Evolutionary conservation across 2,113 vertebrate species (phyloP).

Genomic region (Nibea albiflora): DNA sequence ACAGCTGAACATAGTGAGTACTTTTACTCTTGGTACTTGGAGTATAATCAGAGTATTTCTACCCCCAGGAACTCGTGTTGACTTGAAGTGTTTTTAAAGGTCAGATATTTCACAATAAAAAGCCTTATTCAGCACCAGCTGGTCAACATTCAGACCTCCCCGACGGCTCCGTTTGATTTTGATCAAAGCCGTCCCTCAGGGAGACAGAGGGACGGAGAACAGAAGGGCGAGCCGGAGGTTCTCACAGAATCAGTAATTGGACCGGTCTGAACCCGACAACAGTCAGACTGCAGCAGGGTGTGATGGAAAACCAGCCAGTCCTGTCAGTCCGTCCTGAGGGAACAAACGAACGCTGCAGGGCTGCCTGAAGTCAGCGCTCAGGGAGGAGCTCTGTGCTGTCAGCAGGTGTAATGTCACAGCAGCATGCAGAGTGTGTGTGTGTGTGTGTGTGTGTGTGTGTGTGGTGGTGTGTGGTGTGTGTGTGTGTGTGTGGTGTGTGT

Average conservation of each 20-base stretch:
- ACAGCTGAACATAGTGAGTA: no score
- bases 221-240: background rate
- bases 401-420: conserved; percentile 24
- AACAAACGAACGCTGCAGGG: background rate
- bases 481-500: no score
- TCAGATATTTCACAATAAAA: background rate
- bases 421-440: background rate
- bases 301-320: background rate
- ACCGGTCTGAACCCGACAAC: no score
- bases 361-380: conserved; percentile 9
- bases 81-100: background rate
- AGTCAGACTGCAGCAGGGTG: background rate
- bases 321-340: background rate
- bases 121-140: background rate
- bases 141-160: background rate
- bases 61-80: no score
- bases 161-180: conserved; percentile 20
- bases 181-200: conserved; percentile 9
- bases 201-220: background rate
- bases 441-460: no score
- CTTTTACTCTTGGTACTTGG: no score
- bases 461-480: no score
- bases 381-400: conserved; percentile 27
- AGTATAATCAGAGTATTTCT: no score
- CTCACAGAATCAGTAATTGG: conserved; percentile 11